Conservation (phyloP, 2,797 vertebrate species). For the Neostethus bicornis region DNA sequence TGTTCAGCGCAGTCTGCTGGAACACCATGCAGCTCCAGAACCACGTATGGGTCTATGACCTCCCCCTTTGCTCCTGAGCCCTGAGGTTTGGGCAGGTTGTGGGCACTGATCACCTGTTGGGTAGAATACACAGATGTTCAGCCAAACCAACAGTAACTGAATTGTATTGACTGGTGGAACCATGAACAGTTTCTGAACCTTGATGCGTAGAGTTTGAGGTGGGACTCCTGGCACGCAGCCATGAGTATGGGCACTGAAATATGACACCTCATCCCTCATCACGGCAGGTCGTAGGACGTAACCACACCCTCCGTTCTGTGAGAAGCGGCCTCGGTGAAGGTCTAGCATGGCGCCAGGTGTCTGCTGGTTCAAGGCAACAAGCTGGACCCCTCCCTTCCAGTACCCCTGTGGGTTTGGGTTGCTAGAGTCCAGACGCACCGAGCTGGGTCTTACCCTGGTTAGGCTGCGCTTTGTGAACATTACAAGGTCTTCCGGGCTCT, state of each 20-base stretch:
- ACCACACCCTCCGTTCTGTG: conserved; percentile 93
- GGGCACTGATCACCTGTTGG: conserved; percentile 90
- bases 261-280: conserved; percentile 96
- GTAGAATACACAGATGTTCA: conserved; percentile 3
- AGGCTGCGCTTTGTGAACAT: conserved; percentile 95
- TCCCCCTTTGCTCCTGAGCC: conserved; percentile 96
- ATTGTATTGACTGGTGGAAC: not conserved
- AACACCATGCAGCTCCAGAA: conserved; percentile 95
- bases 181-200: conserved; percentile 63
- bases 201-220: conserved; percentile 91
- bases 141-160: not conserved
- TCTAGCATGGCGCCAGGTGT: conserved; percentile 97
- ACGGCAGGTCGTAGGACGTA: conserved; percentile 92
- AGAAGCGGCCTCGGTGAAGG: conserved; percentile 93
- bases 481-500: conserved; percentile 94
- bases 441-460: conserved; percentile 91
- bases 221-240: conserved; percentile 95
- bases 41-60: conserved; percentile 97
- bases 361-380: conserved; percentile 97
- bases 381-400: conserved; percentile 97
- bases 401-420: conserved; percentile 97
- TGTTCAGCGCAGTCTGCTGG: conserved; percentile 94
- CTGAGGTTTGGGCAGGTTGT: conserved; percentile 96
- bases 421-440: conserved; percentile 95
- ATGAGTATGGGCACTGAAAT: conserved; percentile 96